Percentiles rank a stretch among this genome's conserved stretches.
These are phyloP conservation scores for Zapus hudsonius DNA, from an alignment of 2,113 vertebrate genomes.

Conservation along the genomic window DNA sequence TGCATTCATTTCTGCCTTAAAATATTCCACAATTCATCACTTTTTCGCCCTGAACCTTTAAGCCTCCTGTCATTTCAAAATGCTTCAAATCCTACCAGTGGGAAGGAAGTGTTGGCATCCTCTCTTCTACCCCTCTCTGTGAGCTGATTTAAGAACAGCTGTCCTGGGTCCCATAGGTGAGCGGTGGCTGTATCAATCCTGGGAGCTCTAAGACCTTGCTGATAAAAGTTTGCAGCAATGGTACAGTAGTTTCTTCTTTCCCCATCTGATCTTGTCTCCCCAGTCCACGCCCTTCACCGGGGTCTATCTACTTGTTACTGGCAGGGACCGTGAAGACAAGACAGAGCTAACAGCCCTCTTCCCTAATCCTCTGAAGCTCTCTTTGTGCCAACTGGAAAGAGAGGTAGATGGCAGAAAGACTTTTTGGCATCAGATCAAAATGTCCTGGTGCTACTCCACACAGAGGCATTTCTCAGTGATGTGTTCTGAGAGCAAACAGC, in stretches of 20 bases:
- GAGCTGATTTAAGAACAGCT: neutral
- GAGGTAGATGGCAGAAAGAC: too few species aligned
- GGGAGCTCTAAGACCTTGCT: neutral
- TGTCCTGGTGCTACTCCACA: too few species aligned
- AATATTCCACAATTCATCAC: neutral
- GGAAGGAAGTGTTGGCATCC: rapidly evolving
- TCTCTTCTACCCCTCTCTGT: neutral
- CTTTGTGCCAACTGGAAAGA: neutral
- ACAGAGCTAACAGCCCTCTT: neutral
- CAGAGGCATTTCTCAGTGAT: rapidly evolving
- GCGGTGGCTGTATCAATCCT: rapidly evolving
- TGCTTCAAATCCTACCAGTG: too few species aligned
- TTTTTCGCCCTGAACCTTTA: too few species aligned
- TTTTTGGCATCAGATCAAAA: neutral
- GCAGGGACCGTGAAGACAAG: neutral
- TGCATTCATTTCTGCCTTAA: neutral
- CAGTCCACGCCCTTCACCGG: rapidly evolving
- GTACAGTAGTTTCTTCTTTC: neutral
- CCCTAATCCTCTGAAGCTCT: neutral
- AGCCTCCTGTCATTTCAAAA: neutral
- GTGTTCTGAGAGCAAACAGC: rapidly evolving
- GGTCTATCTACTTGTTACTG: neutral
- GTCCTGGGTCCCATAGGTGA: neutral
- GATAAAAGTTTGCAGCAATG: neutral
- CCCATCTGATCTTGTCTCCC: neutral